Evolutionary conservation across 2,797 vertebrate genomes (phyloP).

Genomic region (Hippocampus kuda): DNA sequence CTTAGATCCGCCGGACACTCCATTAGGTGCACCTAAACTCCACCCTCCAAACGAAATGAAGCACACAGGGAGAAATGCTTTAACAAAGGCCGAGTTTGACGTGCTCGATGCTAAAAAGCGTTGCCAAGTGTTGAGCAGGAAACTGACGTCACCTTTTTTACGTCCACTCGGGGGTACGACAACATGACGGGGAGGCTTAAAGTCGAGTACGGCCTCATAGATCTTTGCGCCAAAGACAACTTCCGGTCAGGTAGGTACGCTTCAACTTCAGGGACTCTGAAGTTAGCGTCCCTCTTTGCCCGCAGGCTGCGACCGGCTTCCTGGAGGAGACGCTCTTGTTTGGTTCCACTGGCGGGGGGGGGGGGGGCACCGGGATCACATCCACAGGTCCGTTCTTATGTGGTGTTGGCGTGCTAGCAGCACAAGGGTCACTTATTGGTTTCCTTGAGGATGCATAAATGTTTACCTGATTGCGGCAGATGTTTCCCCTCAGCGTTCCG

Average conservation of each 20-base stretch:
- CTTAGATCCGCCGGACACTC: background rate
- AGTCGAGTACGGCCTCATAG: background rate
- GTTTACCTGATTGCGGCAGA: slow-evolving; percentile 38
- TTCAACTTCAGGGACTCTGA: slow-evolving; percentile 37
- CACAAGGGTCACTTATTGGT: slow-evolving; percentile 39
- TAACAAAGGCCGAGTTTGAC: too few relatives aligned
- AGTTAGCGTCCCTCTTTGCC: slow-evolving; percentile 28
- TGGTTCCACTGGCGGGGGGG: slow-evolving; percentile 44
- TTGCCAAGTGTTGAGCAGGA: background rate
- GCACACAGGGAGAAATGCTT: background rate
- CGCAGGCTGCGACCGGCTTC: slow-evolving; percentile 46
- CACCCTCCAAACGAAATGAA: background rate
- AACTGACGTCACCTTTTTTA: background rate
- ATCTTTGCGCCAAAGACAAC: slow-evolving; percentile 41
- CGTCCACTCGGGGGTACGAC: background rate
- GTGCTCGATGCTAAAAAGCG: too few relatives aligned
- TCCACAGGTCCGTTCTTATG: slow-evolving; percentile 24
- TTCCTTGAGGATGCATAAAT: slow-evolving; percentile 52
- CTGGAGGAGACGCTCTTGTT: slow-evolving; percentile 46
- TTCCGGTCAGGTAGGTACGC: slow-evolving; percentile 41
- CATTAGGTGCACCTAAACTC: background rate
- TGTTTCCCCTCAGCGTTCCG: slow-evolving; percentile 7
- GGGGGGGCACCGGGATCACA: slow-evolving; percentile 25
- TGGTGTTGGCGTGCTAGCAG: slow-evolving; percentile 3
- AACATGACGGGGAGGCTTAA: background rate